Evolutionary conservation across 2,113 vertebrate genomes (phyloP).

Genomic region (Lophius piscatorius): DNA sequence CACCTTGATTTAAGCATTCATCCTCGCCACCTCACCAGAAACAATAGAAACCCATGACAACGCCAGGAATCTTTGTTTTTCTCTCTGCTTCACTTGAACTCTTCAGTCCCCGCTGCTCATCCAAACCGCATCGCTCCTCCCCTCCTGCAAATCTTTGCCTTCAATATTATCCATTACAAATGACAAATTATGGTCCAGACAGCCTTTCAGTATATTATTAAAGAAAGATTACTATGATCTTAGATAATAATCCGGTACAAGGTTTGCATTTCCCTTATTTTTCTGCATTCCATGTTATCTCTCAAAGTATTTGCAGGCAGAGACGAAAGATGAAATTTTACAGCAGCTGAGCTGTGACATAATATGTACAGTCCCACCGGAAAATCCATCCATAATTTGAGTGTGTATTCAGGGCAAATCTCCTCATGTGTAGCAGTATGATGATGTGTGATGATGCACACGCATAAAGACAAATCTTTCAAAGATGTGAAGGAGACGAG

Average conservation of each 20-base stretch:
- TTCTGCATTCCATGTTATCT: conserved; percentile 20
- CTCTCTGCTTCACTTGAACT: conserved; percentile 18
- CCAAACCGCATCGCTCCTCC: conserved; percentile 58
- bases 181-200: conserved; percentile 64
- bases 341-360: conserved; percentile 36
- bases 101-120: conserved; percentile 2
- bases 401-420: conserved; percentile 28
- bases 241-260: conserved; percentile 63
- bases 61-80: not conserved
- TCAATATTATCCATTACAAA: conserved; percentile 69
- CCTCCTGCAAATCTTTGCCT: conserved; percentile 53
- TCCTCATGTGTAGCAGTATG: conserved; percentile 14
- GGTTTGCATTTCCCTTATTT: conserved; percentile 25
- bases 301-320: conserved; percentile 20
- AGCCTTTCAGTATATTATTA: conserved; percentile 54
- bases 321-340: conserved; percentile 37
- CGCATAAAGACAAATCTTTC: no score
- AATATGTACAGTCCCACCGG: conserved; percentile 29
- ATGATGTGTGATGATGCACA: not conserved
- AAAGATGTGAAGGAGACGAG: no score
- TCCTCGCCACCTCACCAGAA: conserved; percentile 11
- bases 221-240: conserved; percentile 64
- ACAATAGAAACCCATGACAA: conserved; percentile 32
- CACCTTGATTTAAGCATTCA: conserved; percentile 21
- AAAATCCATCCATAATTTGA: conserved; percentile 21